A percentile compares a stretch with the other conserved stretches of the same genome.
These are phyloP conservation scores for Dryomyza anilis DNA, from an alignment of 2,888 invertebrate species.

Conservation along the genomic window DNA sequence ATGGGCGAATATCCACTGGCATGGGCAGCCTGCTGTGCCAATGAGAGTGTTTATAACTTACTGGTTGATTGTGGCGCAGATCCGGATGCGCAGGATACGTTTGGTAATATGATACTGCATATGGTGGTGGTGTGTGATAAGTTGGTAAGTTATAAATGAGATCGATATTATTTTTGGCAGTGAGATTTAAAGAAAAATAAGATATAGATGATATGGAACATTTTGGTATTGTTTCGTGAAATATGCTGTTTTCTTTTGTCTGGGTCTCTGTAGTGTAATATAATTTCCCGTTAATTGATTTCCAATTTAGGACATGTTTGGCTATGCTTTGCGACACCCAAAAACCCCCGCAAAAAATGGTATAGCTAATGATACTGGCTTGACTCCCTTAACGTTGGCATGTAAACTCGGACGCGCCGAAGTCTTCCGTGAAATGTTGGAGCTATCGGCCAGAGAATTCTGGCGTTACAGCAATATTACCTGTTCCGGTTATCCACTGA, in stretches of 20 bases:
- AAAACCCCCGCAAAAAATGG: slow-evolving; percentile 91
- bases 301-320: slow-evolving; percentile 91
- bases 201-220: background rate
- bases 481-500: slow-evolving; percentile 96
- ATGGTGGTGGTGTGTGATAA: slow-evolving; percentile 99
- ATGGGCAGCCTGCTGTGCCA: slow-evolving; percentile 97
- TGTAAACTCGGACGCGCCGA: slow-evolving; percentile 95
- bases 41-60: slow-evolving; percentile 96
- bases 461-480: slow-evolving; percentile 99
- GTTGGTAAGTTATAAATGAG: slow-evolving; percentile 68
- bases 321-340: slow-evolving; percentile 94
- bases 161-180: no score
- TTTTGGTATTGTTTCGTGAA: background rate
- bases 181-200: background rate
- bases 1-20: slow-evolving; percentile 96
- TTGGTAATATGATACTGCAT: slow-evolving; percentile 98
- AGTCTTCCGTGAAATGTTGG: slow-evolving; percentile 97
- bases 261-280: no score
- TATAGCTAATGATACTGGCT: slow-evolving; percentile 83
- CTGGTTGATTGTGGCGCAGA: slow-evolving; percentile 90
- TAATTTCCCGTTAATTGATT: background rate
- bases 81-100: slow-evolving; percentile 94
- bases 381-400: slow-evolving; percentile 94
- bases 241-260: no score
- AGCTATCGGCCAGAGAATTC: slow-evolving; percentile 91